phyloP scores from a whole-genome alignment of 2,113 vertebrate genomes.

The Polyodon spathula region DNA sequence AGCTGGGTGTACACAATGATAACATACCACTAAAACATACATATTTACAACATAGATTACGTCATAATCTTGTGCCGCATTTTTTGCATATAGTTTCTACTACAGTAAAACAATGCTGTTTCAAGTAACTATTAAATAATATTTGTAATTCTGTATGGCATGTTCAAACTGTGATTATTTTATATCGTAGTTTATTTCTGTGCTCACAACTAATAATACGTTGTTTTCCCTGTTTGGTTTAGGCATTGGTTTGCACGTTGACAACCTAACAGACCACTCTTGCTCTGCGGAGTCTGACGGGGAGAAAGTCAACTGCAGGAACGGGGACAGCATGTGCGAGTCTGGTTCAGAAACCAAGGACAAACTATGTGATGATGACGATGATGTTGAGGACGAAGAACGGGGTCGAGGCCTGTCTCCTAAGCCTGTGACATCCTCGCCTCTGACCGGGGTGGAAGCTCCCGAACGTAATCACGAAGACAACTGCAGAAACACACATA shows the following conservation, averaged over 20 bases:
- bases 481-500: constrained; percentile 55
- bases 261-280: constrained; percentile 91
- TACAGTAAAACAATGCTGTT: too few relatives aligned
- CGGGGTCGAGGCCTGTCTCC: constrained; percentile 53
- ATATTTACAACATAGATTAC: too few relatives aligned
- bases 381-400: constrained; percentile 49
- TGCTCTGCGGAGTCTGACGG: constrained; percentile 88
- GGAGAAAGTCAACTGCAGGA: constrained; percentile 71
- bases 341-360: constrained; percentile 66
- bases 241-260: constrained; percentile 93
- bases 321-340: constrained; percentile 65
- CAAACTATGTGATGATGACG: constrained; percentile 63
- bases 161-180: too few relatives aligned
- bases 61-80: too few relatives aligned
- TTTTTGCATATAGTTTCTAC: too few relatives aligned
- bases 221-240: constrained; percentile 6
- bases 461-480: constrained; percentile 69
- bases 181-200: too few relatives aligned
- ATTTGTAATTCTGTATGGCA: too few relatives aligned
- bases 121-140: too few relatives aligned
- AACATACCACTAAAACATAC: too few relatives aligned
- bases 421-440: constrained; percentile 76
- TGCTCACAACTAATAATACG: neutral
- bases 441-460: constrained; percentile 77
- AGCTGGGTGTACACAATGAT: constrained; percentile 29